Percentiles rank a stretch among this genome's conserved stretches.
These are phyloP conservation scores for Aspidapion aeneum DNA, from an alignment of 2,888 invertebrate species.

Conservation along the genomic window DNA sequence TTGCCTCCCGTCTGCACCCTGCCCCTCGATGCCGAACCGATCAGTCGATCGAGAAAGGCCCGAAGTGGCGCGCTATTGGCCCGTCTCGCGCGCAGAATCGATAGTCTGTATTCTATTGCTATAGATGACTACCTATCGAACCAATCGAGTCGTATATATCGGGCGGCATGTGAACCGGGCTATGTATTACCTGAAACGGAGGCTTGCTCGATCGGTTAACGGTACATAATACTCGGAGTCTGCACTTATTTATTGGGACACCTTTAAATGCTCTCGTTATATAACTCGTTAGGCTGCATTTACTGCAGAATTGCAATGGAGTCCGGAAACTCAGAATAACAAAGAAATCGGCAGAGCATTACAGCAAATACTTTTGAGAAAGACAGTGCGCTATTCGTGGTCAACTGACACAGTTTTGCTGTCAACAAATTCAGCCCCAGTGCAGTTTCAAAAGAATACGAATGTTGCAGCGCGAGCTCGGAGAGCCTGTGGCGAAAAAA, in stretches of 20 bases:
- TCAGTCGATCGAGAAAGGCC: conserved; percentile 10
- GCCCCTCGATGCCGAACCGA: conserved; percentile 20
- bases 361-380: too few species aligned
- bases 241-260: neutral
- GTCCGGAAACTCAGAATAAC: neutral
- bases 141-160: conserved; percentile 40
- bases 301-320: neutral
- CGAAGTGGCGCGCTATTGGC: conserved; percentile 50
- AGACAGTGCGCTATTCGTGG: too few species aligned
- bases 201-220: conserved; percentile 2
- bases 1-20: conserved; percentile 15
- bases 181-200: conserved; percentile 23
- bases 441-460: too few species aligned
- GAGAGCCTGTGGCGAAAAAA: too few species aligned
- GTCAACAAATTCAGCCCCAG: too few species aligned
- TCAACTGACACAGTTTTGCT: too few species aligned
- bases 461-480: too few species aligned
- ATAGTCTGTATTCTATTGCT: conserved; percentile 49
- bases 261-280: neutral
- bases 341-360: too few species aligned
- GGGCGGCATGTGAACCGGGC: conserved; percentile 7
- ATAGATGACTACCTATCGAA: conserved; percentile 52
- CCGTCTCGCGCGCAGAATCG: conserved; percentile 56
- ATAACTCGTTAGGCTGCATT: neutral
- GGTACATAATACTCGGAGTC: neutral